Conservation (phyloP, 2,888 invertebrate genomes). For the Sclerodermus sp. region DNA sequence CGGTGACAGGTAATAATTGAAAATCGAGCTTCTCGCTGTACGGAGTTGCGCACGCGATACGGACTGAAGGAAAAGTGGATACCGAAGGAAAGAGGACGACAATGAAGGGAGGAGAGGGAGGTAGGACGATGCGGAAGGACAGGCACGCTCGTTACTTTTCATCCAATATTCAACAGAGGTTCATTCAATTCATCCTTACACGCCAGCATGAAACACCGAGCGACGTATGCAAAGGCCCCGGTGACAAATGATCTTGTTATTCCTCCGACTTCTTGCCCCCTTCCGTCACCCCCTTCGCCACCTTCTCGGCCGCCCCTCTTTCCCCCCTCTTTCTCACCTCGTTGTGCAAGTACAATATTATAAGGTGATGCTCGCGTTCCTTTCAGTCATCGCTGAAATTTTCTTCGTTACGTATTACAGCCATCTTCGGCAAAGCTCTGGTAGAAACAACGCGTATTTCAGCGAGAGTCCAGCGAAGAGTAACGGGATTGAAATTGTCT, state of each 20-base stretch:
- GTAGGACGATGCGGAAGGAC: conserved; percentile 19
- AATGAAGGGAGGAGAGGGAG: conserved; percentile 6
- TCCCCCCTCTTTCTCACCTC: background rate
- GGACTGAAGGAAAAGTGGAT: too few species aligned
- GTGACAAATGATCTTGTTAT: conserved; percentile 56
- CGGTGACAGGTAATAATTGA: conserved; percentile 18
- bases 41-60: too few species aligned
- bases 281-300: conserved; percentile 9
- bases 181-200: conserved; percentile 49
- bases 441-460: too few species aligned
- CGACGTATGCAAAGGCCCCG: conserved; percentile 50
- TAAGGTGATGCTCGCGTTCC: too few species aligned
- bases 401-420: too few species aligned
- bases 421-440: too few species aligned
- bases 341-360: too few species aligned
- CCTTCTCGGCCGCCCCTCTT: conserved; percentile 4
- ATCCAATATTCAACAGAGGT: conserved; percentile 50
- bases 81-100: background rate
- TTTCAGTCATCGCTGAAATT: too few species aligned
- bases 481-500: too few species aligned
- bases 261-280: conserved; percentile 37
- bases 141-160: conserved; percentile 42
- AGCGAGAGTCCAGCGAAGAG: too few species aligned
- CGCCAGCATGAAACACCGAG: conserved; percentile 34
- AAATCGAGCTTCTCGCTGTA: conserved; percentile 15